Base-by-base conservation (phyloP, 2,797 vertebrate species). In the Megaceryle alcyon region DNA sequence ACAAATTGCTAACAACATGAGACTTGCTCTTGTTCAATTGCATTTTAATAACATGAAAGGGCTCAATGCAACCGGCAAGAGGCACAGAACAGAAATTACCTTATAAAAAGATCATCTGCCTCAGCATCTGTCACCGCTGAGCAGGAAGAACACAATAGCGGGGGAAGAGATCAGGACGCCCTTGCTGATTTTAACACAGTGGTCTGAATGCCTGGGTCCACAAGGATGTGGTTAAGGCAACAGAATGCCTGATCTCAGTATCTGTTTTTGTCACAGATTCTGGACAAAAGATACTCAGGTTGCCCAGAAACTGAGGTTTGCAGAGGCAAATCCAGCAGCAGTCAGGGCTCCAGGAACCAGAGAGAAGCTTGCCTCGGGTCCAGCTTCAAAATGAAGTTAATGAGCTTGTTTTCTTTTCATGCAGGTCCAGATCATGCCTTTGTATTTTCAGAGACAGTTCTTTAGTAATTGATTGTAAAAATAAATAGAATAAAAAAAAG, bases 1-100 rank as follows among this genome's bases (percentile, higher is more conserved):
- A 92, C 88, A 95, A 95, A 96, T 78, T 75, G 79, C 69, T 83
- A 82, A 70, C 70, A 84, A 73, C 61, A 12, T 3, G 53, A 88
- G 65, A 21, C 71, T 88, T 78, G 48, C 48, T 86, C 73, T 39
- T 35, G 44, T 65, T 82, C 84, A 80, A 46, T 39, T 35, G 64
- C 65, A 51, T 87, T 91, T 96, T 85, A 89, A 59, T 85, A 87
- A 69, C 43, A 2, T 39, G 65, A 75, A 82, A 65, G 53, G 60
- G 11, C 46, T 93, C 31, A 5, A 25, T 49, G 75, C 33, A 72
- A 73, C 64, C 1, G 0, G 56, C 2, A 4, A 87, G 79, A 75
- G 53, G 56, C 78, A 87, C 31, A 35, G 81, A 82, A 10, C 64
- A 86, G 71, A 91, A 87, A 94, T 83, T 65, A 46, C 65, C 31